Evolutionary conservation across 30 jellyfish, hydroid and myxozoan species (phyloP).

Genomic region (Nemopilema nomurai): DNA sequence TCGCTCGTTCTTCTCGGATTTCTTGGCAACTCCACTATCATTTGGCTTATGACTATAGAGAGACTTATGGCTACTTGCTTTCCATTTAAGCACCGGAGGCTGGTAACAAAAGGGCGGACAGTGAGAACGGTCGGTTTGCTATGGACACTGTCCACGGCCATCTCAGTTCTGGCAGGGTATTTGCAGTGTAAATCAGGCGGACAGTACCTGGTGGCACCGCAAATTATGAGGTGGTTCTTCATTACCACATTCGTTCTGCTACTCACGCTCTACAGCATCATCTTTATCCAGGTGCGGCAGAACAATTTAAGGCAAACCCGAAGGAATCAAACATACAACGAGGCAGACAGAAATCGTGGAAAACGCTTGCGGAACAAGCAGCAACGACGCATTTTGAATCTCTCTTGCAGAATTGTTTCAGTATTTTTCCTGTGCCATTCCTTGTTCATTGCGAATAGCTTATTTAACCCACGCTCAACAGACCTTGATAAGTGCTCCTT

Average conservation of each 20-base stretch:
- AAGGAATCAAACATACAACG: background rate
- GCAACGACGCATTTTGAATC: conserved; percentile 14
- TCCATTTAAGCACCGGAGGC: conserved; percentile 24
- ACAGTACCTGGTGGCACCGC: background rate
- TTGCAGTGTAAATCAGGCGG: conserved; percentile 4
- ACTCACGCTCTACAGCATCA: background rate
- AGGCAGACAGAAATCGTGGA: background rate
- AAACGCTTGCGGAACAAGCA: conserved; percentile 5
- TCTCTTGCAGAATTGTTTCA: conserved; percentile 14
- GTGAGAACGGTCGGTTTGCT: conserved; percentile 7
- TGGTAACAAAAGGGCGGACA: conserved; percentile 6
- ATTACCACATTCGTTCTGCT: background rate
- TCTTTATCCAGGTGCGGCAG: background rate
- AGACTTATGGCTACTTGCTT: conserved; percentile 17
- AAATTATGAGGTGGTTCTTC: background rate
- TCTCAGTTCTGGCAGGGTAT: background rate
- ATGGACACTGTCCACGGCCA: background rate
- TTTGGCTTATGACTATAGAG: conserved; percentile 35
- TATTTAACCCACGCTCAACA: background rate
- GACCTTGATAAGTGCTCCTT: background rate
- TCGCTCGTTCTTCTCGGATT: conserved; percentile 8
- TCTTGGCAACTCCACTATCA: conserved; percentile 9
- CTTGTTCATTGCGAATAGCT: background rate
- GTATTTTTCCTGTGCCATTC: conserved; percentile 1
- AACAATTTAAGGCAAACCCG: conserved; percentile 4